Percentiles rank a stretch among this genome's conserved stretches.
Evolutionary conservation across 2,888 invertebrate genomes (phyloP).

Genomic region (Agrenia bidenticulata): DNA sequence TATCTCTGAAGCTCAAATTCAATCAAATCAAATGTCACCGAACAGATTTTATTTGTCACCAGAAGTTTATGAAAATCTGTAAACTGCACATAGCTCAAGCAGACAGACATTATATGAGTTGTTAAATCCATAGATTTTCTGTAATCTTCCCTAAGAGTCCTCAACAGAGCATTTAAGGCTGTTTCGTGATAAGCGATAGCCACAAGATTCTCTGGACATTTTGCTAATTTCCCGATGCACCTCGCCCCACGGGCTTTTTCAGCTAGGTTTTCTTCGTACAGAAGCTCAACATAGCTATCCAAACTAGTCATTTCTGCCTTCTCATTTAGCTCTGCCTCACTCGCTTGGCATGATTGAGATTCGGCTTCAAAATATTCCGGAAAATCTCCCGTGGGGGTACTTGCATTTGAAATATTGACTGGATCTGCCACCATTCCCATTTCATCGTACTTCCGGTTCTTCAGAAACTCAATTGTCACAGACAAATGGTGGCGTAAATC

Average conservation of each 20-base stretch:
- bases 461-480: slow-evolving; percentile 32
- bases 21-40: slow-evolving; percentile 92
- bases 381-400: slow-evolving; percentile 36
- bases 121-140: slow-evolving; percentile 92
- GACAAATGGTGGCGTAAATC: slow-evolving; percentile 31
- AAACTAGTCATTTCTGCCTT: slow-evolving; percentile 77
- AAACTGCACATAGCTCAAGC: slow-evolving; percentile 96
- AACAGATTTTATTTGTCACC: slow-evolving; percentile 95
- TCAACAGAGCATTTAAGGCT: slow-evolving; percentile 87
- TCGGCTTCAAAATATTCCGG: slow-evolving; percentile 46
- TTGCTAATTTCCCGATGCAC: slow-evolving; percentile 84
- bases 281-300: slow-evolving; percentile 90
- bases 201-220: slow-evolving; percentile 90
- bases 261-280: slow-evolving; percentile 78
- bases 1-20: slow-evolving; percentile 92
- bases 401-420: slow-evolving; percentile 21
- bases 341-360: slow-evolving; percentile 10
- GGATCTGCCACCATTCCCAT: slow-evolving; percentile 42
- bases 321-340: slow-evolving; percentile 55
- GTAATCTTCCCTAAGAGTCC: slow-evolving; percentile 97
- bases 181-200: slow-evolving; percentile 93
- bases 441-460: slow-evolving; percentile 43
- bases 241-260: slow-evolving; percentile 90
- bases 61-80: slow-evolving; percentile 92
- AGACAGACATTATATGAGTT: slow-evolving; percentile 93